Evolutionary conservation across 1,140 invertebrate species (phyloP), one percentile per base, ranked within the genome.

Genomic region (Bombus confusus): DNA sequence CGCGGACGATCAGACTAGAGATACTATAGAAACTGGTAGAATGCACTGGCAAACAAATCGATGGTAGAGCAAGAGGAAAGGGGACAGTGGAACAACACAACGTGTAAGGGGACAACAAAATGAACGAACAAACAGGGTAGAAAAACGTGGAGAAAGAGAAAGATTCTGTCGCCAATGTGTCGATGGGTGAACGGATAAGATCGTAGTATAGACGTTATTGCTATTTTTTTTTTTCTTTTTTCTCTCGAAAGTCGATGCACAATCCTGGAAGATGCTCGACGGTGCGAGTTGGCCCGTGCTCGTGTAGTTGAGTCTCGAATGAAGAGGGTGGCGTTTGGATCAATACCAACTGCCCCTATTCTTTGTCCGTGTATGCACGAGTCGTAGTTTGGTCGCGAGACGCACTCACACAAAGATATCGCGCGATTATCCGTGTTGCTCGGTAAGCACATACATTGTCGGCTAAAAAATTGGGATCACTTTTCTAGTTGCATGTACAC

Each of bases 271-370:
- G 81, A 88, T 69, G 84, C 28, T 89, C 41, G 69, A 47, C 34
- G 34, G 85, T 86, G 77, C 75, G 83, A 80, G 73, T 76, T 66
- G 82, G 82, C 37, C 57, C 68, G 69, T 74, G 82, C 31, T 47
- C 68, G 59, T 74, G 83, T 85, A 81, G 88, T 85, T 83, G 72
- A 41, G 74, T 90, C 89, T 86, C 83, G 82, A 90, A 88, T 79
- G 81, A 76, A 92, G 86, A 83, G 91, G 91, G 86, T 92, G 91
- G 92, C 72, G 87, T 89, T 88, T 83, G 91, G 94, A 95, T 95
- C 94, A 95, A 95, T 95, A 95, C 94, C 89, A 93, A 93, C 92
- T 92, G 92, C 91, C 91, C 92, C 92, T 94, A 94, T 95, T 95
- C 93, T 94, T 93, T 88, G 78, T 86, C 85, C 88, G 83, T 91